phyloP scores from a whole-genome alignment of 2,113 vertebrate genomes.

The Oncorhynchus kisutch region DNA sequence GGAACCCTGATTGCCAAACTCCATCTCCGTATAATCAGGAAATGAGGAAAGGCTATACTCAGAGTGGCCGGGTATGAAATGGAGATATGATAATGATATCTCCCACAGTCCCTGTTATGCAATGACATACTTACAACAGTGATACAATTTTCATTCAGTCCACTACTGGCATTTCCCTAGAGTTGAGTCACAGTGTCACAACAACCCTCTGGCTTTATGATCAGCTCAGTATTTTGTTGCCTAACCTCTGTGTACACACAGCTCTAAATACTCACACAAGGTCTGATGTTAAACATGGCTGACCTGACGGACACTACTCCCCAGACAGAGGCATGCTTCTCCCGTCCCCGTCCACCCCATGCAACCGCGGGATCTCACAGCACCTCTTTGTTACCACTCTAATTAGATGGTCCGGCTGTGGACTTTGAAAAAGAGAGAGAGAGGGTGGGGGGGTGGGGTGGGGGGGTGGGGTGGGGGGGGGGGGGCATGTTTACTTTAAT shows the following conservation, averaged over 20 bases:
- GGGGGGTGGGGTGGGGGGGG: no score
- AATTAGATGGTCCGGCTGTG: constrained; percentile 11
- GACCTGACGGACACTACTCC: no score
- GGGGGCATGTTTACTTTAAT: not conserved
- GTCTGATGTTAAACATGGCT: no score
- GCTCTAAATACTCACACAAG: not conserved
- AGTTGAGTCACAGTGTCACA: not conserved
- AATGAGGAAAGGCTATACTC: no score
- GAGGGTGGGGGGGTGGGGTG: not conserved
- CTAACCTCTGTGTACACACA: not conserved
- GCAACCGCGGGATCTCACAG: not conserved
- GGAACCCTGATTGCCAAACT: no score
- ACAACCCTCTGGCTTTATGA: not conserved
- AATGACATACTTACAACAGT: constrained; percentile 1
- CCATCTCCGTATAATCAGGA: no score
- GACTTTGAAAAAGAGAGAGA: not conserved
- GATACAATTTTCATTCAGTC: not conserved
- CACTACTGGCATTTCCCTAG: not conserved
- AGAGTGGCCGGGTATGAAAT: no score
- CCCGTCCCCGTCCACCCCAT: no score
- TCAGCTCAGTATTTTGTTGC: not conserved
- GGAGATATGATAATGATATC: no score
- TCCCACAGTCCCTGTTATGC: not conserved
- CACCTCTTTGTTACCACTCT: not conserved
- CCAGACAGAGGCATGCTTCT: no score